phyloP scores from a whole-genome alignment of 2,797 vertebrate genomes.

The Lepidocolaptes lacrymiger region DNA sequence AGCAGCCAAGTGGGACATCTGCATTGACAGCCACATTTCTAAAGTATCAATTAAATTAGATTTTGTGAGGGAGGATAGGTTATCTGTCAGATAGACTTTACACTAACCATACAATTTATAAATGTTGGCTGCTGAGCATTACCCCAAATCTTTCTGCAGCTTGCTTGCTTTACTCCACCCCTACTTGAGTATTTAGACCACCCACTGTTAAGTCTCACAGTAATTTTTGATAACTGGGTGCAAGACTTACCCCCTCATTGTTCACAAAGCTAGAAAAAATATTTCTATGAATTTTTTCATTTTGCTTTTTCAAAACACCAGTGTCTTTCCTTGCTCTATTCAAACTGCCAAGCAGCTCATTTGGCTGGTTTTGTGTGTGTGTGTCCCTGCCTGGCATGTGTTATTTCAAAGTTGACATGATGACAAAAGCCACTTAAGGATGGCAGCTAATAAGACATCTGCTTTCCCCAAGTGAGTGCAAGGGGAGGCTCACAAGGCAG shows the following conservation, averaged over 20 bases:
- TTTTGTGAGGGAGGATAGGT: not conserved
- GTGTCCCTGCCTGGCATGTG: not conserved
- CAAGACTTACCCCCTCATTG: not conserved
- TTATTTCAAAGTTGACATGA: slow-evolving; percentile 46
- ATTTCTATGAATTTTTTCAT: not conserved
- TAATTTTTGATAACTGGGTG: not conserved
- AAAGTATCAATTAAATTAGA: not conserved
- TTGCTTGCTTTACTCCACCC: not conserved
- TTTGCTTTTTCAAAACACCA: not conserved
- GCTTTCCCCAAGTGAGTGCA: slow-evolving; percentile 9
- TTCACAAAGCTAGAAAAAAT: not conserved
- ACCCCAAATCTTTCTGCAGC: not conserved
- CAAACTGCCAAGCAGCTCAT: not conserved
- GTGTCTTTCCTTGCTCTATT: not conserved
- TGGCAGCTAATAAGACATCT: slow-evolving; percentile 65
- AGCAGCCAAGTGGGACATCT: not conserved
- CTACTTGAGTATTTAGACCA: not conserved
- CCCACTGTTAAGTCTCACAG: not conserved
- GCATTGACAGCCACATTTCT: not conserved
- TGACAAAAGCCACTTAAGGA: slow-evolving; percentile 68
- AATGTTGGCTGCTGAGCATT: not conserved
- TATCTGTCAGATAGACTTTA: not conserved
- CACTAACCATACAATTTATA: not conserved
- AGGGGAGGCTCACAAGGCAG: not conserved
- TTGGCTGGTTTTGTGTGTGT: not conserved